A percentile compares a stretch with the other conserved stretches of the same genome.
Conservation (phyloP, 2,113 vertebrate genomes). For the Tringa solitaria region DNA sequence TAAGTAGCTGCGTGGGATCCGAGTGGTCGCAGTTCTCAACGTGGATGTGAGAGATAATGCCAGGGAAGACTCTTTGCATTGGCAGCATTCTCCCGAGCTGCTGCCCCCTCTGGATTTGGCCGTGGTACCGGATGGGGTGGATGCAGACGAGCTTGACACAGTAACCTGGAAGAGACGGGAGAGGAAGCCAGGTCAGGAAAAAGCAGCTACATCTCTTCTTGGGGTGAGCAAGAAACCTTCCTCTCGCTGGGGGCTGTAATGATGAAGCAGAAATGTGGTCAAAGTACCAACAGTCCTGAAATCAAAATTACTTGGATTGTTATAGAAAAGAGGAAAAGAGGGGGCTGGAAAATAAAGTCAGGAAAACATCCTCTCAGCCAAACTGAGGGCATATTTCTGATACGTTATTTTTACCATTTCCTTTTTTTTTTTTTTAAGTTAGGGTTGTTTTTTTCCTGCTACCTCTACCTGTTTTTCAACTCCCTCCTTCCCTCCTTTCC, state of each 20-base stretch:
- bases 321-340: neutral
- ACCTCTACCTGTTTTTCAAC: neutral
- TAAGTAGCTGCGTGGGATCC: constrained; percentile 67
- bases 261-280: neutral
- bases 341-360: neutral
- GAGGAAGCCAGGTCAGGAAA: neutral
- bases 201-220: neutral
- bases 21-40: constrained; percentile 80
- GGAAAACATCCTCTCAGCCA: neutral
- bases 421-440: neutral
- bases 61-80: constrained; percentile 78
- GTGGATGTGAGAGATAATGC: constrained; percentile 78
- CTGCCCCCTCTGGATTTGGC: constrained; percentile 72
- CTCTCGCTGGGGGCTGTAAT: neutral
- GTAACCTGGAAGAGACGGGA: constrained; percentile 60
- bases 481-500: neutral
- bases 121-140: constrained; percentile 71
- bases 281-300: neutral
- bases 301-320: neutral
- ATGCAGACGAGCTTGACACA: constrained; percentile 81
- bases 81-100: constrained; percentile 74
- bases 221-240: neutral
- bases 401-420: neutral
- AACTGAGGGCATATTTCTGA: neutral
- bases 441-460: neutral